Base-by-base conservation (phyloP, 2,888 invertebrate genomes). In the Tortrix viridana region DNA sequence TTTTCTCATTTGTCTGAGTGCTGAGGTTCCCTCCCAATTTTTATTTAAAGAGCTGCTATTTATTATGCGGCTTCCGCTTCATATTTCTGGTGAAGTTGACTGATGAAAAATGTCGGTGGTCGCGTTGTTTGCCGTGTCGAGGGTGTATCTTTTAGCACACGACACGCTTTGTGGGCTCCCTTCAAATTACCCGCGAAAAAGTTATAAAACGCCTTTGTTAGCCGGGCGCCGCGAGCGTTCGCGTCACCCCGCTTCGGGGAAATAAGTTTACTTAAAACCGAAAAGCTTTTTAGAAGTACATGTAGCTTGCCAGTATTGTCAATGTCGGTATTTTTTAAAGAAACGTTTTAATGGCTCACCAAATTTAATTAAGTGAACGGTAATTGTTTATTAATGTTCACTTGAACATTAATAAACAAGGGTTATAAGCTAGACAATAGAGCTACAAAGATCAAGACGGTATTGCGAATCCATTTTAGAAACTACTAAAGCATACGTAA, bases 151-250 rank as follows among this genome's bases (percentile, higher is more conserved):
- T 55, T 56, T 52, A 49, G 52, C 37, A 55, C 64, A 67, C 57
- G 54, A 43, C 47, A 47, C 64, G 69, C 72, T 75, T 75, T 75
- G 72, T 74, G 53, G 61, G 1, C 52, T 60, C 60, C 67, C 73
- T 72, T 74, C 68, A 74, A 80, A 76, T 76, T 71, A 74, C 77
- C 75, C 73, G 70, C 73, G 64, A 74, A 74, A 75, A 78, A 74
- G 71, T 74, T 73, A 66, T 70, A 72, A 75, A 71, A 75, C 71
- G 65, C 70, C 67, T 69, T 79, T 77, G 74, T 79, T 74, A 72
- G 71, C 59, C 47, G 23, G 47, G 41, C 47, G 43, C 55, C 60
- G 37, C 26, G 43, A 53, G 53, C 43, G 57, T 54, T 65, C 49
- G 38, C n/a, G 56, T 47, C 32, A 37, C 47, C 26, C 32, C 47